Conservation (phyloP, 2,113 vertebrate species). For the Procavia capensis region DNA sequence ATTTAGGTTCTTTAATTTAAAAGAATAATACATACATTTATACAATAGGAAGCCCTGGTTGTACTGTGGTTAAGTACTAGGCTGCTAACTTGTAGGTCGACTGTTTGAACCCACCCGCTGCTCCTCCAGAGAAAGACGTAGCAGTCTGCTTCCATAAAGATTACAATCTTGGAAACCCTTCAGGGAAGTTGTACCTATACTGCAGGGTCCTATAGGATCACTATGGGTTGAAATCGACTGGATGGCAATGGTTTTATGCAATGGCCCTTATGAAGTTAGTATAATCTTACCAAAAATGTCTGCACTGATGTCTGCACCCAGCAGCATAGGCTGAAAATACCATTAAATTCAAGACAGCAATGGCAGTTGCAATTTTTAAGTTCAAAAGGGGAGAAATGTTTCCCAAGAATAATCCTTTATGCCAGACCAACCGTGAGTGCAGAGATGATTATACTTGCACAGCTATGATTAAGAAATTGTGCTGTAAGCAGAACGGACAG, state of each 20-base stretch:
- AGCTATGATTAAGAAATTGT: constrained; percentile 28
- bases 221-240: no score
- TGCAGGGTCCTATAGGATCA: no score
- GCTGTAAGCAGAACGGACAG: constrained; percentile 32
- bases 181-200: no score
- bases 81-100: no score
- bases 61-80: no score
- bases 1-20: neutral
- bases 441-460: neutral
- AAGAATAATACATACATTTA: neutral
- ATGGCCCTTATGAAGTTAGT: neutral
- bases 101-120: no score
- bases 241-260: neutral
- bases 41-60: no score
- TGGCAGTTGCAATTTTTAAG: neutral
- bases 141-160: no score
- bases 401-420: neutral
- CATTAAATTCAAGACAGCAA: constrained; percentile 12
- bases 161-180: no score
- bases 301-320: neutral
- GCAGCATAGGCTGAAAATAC: neutral
- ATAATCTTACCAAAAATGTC: neutral
- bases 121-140: no score
- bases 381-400: neutral
- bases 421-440: neutral